These are phyloP conservation scores for Lasioglossum morio DNA, from an alignment of 2,888 invertebrate genomes.

Conservation along the genomic window DNA sequence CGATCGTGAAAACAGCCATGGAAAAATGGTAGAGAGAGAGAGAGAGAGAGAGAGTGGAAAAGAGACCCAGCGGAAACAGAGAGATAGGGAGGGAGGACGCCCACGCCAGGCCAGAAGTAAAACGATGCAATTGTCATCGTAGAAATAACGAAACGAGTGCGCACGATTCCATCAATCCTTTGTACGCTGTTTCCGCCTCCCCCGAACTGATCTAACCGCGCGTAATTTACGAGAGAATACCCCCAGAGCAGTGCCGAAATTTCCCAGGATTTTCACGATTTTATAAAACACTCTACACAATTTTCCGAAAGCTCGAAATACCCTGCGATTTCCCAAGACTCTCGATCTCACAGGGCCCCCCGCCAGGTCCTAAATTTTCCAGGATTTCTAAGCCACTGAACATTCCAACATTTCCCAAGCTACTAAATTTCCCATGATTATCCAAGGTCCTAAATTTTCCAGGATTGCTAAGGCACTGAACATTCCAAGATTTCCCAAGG, in stretches of 20 bases:
- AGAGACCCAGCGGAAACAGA: background rate
- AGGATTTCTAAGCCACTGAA: background rate
- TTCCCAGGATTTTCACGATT: background rate
- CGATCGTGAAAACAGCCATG: background rate
- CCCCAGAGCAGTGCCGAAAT: too few species aligned
- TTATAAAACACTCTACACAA: background rate
- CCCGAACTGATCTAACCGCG: background rate
- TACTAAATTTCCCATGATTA: background rate
- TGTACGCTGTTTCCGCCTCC: conserved; percentile 15
- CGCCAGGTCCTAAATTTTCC: background rate
- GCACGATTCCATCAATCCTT: conserved; percentile 49
- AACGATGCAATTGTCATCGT: conserved; percentile 49
- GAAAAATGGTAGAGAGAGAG: background rate
- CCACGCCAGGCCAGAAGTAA: conserved; percentile 27
- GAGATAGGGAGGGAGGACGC: background rate
- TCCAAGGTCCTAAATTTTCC: background rate
- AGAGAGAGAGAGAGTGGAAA: background rate
- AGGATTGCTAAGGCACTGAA: too few species aligned
- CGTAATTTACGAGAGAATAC: background rate
- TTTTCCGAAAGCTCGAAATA: background rate
- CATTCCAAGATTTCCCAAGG: too few species aligned
- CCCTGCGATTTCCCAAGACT: background rate
- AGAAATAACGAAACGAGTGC: conserved; percentile 46
- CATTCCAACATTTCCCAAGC: too few species aligned
- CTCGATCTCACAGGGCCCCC: background rate